Evolutionary conservation across 1,140 invertebrate species (phyloP), one percentile per base, ranked within the genome.

Genomic region (Gryllus bimaculatus): DNA sequence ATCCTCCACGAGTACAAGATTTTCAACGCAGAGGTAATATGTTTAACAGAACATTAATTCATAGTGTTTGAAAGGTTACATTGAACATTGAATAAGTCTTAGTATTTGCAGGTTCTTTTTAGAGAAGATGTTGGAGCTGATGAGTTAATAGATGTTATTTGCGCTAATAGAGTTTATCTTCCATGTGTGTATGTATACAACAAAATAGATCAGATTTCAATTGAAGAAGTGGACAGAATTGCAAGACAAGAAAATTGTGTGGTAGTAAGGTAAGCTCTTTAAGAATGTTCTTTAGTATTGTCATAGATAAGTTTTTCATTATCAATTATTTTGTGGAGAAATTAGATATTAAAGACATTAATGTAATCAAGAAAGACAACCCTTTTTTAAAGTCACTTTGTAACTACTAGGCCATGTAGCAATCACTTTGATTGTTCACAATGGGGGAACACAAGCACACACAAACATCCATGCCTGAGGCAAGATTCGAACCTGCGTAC

Each of bases 161-260:
- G 95, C 73, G 97, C 94, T 8, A 99, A 98, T 88, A 90, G 98
- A 82, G 96, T 99, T 76, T 99, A 99, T 88, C 88, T 99, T 83
- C 95, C 97, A 75, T 99, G 98, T 87, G 85, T 99, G 75, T 99
- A 99, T 88, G 96, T 99, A 76, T 99, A 99, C 88, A 99, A 99
- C 87, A 99, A 99, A 91, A 98, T 99, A 83, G 98, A 99, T 93
- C 97, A 99, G 88, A 96, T 99, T 83, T 98, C 97, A 47, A 97
- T 99, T 82, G 98, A 99, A 87, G 98, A 99, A 88, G 95, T 99
- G 8, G 96, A 99, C 87, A 89, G 95, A 83, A 92, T 99, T 85
- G 98, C 98, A 8, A 89, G 95, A 80, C 90, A 94, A 85, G 91
- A 94, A 0, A 90, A 98, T 86, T 95, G 94, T 82, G 92, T 99